These are phyloP conservation scores for Silurus lanzhouensis DNA, from an alignment of 2,797 vertebrate species.

Conservation along the genomic window DNA sequence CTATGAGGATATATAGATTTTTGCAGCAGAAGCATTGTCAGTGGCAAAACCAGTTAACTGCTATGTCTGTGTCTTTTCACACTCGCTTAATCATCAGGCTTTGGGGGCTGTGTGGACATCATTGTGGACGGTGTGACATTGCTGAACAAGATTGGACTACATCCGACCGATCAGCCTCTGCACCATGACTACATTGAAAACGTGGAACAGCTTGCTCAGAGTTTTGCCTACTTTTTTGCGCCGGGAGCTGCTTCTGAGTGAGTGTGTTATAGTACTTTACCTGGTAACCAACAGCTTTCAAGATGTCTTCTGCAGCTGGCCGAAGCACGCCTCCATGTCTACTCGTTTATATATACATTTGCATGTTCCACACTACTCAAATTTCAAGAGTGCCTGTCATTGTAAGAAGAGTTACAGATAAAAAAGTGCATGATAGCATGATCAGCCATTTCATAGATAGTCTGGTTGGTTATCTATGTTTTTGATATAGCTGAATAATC, in stretches of 20 bases:
- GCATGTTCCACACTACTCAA: neutral
- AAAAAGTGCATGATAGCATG: no score
- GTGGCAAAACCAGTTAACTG: neutral
- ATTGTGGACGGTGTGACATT: slow-evolving; percentile 78
- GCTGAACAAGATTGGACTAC: slow-evolving; percentile 76
- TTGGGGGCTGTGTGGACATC: slow-evolving; percentile 84
- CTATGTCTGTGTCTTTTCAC: neutral
- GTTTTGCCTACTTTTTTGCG: slow-evolving; percentile 84
- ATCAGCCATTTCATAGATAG: neutral
- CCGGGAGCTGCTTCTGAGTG: slow-evolving; percentile 85
- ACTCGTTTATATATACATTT: neutral
- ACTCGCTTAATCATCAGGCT: slow-evolving; percentile 67
- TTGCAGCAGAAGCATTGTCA: neutral
- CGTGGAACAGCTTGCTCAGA: slow-evolving; percentile 77
- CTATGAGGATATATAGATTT: no score
- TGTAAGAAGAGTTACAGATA: neutral
- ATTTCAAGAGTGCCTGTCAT: slow-evolving; percentile 26
- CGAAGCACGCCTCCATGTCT: neutral
- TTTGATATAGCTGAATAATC: neutral
- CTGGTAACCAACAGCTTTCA: neutral
- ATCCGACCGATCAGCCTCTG: slow-evolving; percentile 70
- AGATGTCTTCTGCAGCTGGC: neutral
- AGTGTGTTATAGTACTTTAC: slow-evolving; percentile 57
- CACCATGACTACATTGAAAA: slow-evolving; percentile 82
- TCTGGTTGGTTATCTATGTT: neutral